Evolutionary conservation across 2,888 invertebrate species (phyloP).

Genomic region (Gisinianus flammeolus): DNA sequence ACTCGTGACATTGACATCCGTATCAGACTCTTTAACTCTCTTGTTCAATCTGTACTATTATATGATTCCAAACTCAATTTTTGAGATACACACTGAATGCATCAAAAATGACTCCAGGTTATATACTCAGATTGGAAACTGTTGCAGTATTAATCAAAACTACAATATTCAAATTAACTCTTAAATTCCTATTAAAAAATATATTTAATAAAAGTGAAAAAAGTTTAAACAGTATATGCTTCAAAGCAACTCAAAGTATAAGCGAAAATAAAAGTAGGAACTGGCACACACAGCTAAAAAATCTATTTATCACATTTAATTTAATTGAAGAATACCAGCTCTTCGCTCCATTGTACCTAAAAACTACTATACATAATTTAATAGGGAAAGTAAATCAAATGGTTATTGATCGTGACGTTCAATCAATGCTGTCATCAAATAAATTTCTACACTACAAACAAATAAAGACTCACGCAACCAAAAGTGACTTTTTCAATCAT

Average conservation of each 20-base stretch:
- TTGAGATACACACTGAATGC: not conserved
- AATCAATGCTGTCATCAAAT: no score
- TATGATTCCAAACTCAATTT: constrained; percentile 20
- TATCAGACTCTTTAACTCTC: not conserved
- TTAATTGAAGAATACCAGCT: no score
- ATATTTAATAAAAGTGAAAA: not conserved
- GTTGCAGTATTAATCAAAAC: not conserved
- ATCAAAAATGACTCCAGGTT: constrained; percentile 1
- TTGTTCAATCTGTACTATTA: constrained; percentile 2
- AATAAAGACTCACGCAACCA: no score
- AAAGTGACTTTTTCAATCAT: no score
- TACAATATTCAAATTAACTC: not conserved
- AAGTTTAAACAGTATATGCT: not conserved
- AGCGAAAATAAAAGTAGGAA: no score
- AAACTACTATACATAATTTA: no score
- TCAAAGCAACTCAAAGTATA: not conserved
- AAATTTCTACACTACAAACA: no score
- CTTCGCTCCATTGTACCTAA: no score
- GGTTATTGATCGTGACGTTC: no score
- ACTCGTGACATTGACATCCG: not conserved
- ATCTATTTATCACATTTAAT: no score
- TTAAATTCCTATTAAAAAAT: not conserved
- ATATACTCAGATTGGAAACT: constrained; percentile 14
- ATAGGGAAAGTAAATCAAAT: no score
- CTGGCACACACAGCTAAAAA: no score